Base-by-base conservation (phyloP, 2,888 invertebrate genomes). In the Ramazzottius varieornatus region DNA sequence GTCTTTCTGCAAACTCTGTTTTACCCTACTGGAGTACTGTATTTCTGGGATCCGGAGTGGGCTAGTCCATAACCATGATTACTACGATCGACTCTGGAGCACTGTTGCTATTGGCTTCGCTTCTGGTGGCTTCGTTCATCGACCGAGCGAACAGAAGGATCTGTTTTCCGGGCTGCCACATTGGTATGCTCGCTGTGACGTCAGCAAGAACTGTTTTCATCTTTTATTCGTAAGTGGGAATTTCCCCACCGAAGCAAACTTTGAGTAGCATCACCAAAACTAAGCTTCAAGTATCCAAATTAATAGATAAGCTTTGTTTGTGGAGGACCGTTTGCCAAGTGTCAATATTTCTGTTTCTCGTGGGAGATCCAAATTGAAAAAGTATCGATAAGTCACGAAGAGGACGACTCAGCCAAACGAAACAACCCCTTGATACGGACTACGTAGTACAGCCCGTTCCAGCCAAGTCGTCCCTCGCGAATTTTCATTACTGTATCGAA, bases 71-170 rank as follows among this genome's bases (percentile, higher is more conserved):
- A 34, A 82, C 90, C 0, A 84, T 86, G 70, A 84, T 82, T 68
- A 89, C 89, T 0, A 90, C 90, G 0, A 77, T 90, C 66, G 88
- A 84, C 1, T 86, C 88, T 80, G 88, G 88, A 1, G 81, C 81
- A 0, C 84, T 89, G 78, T 91, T 90, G 73, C 88, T 90, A 0
- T 70, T 85, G 1, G 87, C 88, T 86, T 91, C 91, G 0, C 70
- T 88, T 1, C 80, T 88, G 13, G 88, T 88, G 0, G 78, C 88
- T 67, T 74, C 86, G 33, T 77, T 89, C 68, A 86, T 90, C 67
- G 90, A 90, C 73, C 81, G 80, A 68, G 84, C 86, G 4, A 91
- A 91, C 0, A 79, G 91, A 64, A 86, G 88, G 74, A 86, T 86
- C 0, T 77, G 92, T 4, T 81, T 89, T 40, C 75, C 91, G 46